These are phyloP conservation scores for Hydropsyche tenuis DNA, from an alignment of 1,140 invertebrate genomes.

Conservation along the genomic window DNA sequence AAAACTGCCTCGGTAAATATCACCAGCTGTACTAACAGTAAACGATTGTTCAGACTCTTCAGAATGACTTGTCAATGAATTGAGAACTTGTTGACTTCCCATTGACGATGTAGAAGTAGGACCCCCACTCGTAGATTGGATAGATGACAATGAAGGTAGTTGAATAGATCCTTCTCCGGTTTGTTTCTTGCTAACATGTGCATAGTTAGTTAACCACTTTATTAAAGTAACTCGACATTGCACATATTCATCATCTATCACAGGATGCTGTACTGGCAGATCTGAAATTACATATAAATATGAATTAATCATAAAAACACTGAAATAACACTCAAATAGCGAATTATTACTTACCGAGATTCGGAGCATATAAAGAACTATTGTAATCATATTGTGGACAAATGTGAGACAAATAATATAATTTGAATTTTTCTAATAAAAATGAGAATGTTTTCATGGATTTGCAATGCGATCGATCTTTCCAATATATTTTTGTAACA, in stretches of 20 bases:
- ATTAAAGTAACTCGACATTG: conserved; percentile 84
- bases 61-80: conserved; percentile 56
- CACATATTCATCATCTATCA: conserved; percentile 70
- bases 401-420: conserved; percentile 88
- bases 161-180: conserved; percentile 60
- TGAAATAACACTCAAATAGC: not conserved
- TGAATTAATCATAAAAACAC: not conserved
- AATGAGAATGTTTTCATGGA: conserved; percentile 86
- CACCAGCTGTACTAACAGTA: conserved; percentile 58
- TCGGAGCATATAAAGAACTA: conserved; percentile 87
- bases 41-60: conserved; percentile 61
- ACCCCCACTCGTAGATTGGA: conserved; percentile 54
- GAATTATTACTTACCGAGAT: conserved; percentile 71
- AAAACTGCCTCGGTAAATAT: conserved; percentile 43
- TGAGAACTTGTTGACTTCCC: conserved; percentile 54
- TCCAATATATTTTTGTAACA: conserved; percentile 90
- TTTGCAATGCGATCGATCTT: conserved; percentile 79
- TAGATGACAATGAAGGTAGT: conserved; percentile 59
- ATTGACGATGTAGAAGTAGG: conserved; percentile 54
- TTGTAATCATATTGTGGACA: conserved; percentile 87
- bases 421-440: conserved; percentile 90
- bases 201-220: conserved; percentile 88
- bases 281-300: conserved; percentile 57
- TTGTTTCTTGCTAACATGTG: conserved; percentile 72
- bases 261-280: conserved; percentile 64